A percentile compares a stretch with the other conserved stretches of the same genome.
Evolutionary conservation across 2,888 invertebrate genomes (phyloP).

Genomic region (Lypha dubia): DNA sequence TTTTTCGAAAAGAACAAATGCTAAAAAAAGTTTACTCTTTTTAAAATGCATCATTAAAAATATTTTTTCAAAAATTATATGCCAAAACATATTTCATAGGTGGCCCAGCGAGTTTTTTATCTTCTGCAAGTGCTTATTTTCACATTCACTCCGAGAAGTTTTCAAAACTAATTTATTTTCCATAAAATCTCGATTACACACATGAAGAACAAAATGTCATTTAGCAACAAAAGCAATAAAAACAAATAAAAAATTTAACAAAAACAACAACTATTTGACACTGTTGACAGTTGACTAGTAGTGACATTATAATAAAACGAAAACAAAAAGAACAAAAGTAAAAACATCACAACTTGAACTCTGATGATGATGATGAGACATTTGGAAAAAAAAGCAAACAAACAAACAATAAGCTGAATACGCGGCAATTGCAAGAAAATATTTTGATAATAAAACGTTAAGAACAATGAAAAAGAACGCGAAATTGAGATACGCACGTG

Average conservation of each 20-base stretch:
- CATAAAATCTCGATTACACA: neutral
- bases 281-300: conserved; percentile 52
- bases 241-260: neutral
- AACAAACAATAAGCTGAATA: conserved; percentile 34
- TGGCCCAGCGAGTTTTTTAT: neutral
- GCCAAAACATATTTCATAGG: neutral
- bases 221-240: conserved; percentile 4
- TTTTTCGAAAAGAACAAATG: too few species aligned
- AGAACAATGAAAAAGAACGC: conserved; percentile 44
- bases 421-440: conserved; percentile 46
- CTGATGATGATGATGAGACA: conserved; percentile 50
- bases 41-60: too few species aligned
- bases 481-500: conserved; percentile 20
- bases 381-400: too few species aligned
- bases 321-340: conserved; percentile 9
- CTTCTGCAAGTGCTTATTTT: neutral
- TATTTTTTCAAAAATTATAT: too few species aligned
- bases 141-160: neutral
- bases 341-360: neutral
- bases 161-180: neutral
- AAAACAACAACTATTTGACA: conserved; percentile 44
- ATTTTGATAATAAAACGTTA: conserved; percentile 46
- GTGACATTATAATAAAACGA: conserved; percentile 32
- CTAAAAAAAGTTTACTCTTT: too few species aligned
- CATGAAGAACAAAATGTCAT: conserved; percentile 14